Conservation (phyloP, 2,797 vertebrate genomes). For the Arctocebus calabarensis region DNA sequence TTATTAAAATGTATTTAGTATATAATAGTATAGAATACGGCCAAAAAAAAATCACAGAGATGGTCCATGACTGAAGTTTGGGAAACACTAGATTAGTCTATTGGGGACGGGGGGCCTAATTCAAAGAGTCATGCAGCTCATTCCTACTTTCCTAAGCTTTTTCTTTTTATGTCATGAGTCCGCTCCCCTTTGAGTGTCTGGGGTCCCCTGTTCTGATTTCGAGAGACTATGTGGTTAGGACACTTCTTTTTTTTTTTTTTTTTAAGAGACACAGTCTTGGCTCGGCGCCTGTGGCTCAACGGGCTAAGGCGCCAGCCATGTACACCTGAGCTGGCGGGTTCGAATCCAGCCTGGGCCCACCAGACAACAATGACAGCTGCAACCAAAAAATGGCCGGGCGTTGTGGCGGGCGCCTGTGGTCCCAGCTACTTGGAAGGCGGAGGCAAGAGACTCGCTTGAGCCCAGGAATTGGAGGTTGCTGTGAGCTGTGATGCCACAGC, state of each 20-base stretch:
- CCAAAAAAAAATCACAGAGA: background rate
- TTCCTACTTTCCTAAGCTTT: background rate
- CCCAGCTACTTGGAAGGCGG: too few relatives aligned
- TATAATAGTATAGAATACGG: constrained; percentile 1
- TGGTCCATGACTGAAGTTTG: background rate
- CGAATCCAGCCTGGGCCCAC: too few relatives aligned
- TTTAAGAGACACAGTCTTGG: too few relatives aligned
- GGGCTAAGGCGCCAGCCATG: too few relatives aligned
- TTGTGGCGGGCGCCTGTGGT: too few relatives aligned
- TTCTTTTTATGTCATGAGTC: background rate
- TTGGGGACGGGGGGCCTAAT: background rate
- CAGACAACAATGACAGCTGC: too few relatives aligned
- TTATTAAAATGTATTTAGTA: background rate
- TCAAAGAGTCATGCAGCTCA: background rate
- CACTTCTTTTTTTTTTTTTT: background rate
- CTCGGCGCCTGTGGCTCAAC: too few relatives aligned
- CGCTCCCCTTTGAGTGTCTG: background rate
- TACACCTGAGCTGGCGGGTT: too few relatives aligned
- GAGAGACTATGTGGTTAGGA: background rate
- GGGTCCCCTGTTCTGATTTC: background rate
- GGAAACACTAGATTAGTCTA: background rate
- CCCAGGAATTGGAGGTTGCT: too few relatives aligned
- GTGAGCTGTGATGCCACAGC: too few relatives aligned
- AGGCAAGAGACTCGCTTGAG: too few relatives aligned
- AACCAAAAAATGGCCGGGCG: too few relatives aligned